phyloP scores from a whole-genome alignment of 2,113 vertebrate genomes.

The Cyprinodon tularosa region DNA sequence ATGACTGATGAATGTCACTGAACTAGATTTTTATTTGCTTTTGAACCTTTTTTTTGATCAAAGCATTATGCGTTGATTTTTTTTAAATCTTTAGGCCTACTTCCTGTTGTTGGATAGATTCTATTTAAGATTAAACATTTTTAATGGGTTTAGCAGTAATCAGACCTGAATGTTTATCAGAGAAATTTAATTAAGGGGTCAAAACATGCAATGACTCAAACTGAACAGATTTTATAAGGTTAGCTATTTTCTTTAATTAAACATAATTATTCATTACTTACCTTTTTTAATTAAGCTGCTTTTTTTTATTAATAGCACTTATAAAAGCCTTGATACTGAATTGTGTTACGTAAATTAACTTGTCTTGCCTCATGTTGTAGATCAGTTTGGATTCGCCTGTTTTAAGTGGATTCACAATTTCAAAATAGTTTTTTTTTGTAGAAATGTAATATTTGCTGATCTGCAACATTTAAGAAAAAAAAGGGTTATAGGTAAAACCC shows the following conservation, averaged over 20 bases:
- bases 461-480: not conserved
- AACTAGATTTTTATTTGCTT: not conserved
- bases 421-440: not conserved
- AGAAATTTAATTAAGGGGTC: no score
- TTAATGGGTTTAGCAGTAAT: not conserved
- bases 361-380: not conserved
- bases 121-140: no score
- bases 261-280: no score
- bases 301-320: no score
- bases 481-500: not conserved
- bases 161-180: not conserved
- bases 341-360: no score
- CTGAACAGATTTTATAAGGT: not conserved
- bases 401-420: not conserved
- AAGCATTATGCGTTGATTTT: no score
- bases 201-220: no score
- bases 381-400: not conserved
- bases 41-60: no score
- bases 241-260: no score
- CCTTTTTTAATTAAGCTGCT: no score
- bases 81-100: no score
- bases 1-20: constrained; percentile 5
- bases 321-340: no score
- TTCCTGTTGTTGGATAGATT: not conserved
- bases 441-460: not conserved